A percentile compares a stretch with the other conserved stretches of the same genome.
Conservation (phyloP, 2,888 invertebrate species). For the Trichopoda pennipes region DNA sequence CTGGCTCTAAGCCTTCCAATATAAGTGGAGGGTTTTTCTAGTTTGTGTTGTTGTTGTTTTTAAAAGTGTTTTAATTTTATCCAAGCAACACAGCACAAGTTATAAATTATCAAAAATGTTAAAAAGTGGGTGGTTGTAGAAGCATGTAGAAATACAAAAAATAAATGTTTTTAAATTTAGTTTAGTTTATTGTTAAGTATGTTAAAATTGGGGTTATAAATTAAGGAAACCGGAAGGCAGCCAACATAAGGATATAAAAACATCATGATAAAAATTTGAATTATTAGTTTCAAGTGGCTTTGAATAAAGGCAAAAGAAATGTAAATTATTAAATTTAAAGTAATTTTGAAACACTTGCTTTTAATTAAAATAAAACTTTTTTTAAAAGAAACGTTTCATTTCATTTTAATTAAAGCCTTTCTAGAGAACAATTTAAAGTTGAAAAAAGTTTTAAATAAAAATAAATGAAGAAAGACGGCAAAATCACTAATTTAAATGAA, state of each 20-base stretch:
- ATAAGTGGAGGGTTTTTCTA: conserved; percentile 87
- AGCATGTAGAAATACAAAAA: not conserved
- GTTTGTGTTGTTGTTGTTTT: not conserved
- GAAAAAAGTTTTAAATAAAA: too few species aligned
- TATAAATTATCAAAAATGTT: conserved; percentile 42
- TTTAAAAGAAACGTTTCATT: too few species aligned
- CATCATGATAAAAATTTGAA: conserved; percentile 51
- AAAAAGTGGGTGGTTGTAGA: conserved; percentile 5
- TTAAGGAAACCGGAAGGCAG: conserved; percentile 47
- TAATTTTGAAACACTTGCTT: too few species aligned
- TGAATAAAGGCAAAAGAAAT: not conserved
- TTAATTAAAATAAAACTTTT: too few species aligned
- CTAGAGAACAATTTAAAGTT: too few species aligned
- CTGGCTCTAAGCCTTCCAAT: conserved; percentile 87
- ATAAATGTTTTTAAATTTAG: conserved; percentile 45
- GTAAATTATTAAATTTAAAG: not conserved
- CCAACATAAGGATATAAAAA: conserved; percentile 57
- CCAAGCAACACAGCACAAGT: conserved; percentile 30
- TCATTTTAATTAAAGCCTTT: too few species aligned
- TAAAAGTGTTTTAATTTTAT: conserved; percentile 7
- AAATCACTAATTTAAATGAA: too few species aligned
- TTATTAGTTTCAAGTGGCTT: conserved; percentile 25
- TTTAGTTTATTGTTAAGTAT: conserved; percentile 55
- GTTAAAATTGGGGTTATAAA: conserved; percentile 57
- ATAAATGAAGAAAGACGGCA: too few species aligned